Percentiles rank a stretch among this genome's conserved stretches.
phyloP scores from a whole-genome alignment of 2,113 vertebrate genomes.

The Choloepus hoffmanni region DNA sequence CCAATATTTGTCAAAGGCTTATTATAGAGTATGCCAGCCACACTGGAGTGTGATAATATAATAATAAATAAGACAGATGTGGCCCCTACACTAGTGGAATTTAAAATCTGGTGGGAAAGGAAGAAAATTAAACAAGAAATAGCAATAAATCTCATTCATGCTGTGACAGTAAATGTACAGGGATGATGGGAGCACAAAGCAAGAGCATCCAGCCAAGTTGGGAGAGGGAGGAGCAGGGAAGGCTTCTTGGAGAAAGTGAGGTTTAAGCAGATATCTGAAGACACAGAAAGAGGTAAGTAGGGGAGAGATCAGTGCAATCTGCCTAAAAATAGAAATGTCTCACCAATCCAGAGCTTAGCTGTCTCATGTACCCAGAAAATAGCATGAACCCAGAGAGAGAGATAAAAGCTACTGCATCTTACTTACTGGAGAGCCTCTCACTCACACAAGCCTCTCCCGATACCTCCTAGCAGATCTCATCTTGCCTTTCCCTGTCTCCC shows the following conservation, averaged over 20 bases:
- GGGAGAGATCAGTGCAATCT: neutral
- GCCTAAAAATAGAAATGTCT: neutral
- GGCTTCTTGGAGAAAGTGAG: neutral
- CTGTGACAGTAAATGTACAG: neutral
- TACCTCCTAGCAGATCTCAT: neutral
- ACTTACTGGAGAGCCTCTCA: neutral
- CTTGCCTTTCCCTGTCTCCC: neutral
- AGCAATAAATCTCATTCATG: neutral
- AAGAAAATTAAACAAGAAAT: neutral
- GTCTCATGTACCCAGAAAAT: neutral
- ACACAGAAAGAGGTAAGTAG: neutral
- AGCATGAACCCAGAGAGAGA: neutral
- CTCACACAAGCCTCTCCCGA: neutral
- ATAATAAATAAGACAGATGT: neutral
- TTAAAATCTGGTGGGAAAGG: slow-evolving; percentile 47
- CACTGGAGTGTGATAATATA: neutral
- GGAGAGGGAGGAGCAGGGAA: neutral
- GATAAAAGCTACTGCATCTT: neutral
- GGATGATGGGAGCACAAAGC: neutral
- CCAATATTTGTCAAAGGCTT: slow-evolving; percentile 45
- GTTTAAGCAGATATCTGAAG: neutral
- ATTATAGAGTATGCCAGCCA: neutral
- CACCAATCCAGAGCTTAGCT: neutral
- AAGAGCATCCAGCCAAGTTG: neutral
- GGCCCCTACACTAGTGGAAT: neutral